Evolutionary conservation across 2,797 vertebrate species (phyloP), one percentile per base, ranked within the genome.

Genomic region (Crenichthys baileyi): DNA sequence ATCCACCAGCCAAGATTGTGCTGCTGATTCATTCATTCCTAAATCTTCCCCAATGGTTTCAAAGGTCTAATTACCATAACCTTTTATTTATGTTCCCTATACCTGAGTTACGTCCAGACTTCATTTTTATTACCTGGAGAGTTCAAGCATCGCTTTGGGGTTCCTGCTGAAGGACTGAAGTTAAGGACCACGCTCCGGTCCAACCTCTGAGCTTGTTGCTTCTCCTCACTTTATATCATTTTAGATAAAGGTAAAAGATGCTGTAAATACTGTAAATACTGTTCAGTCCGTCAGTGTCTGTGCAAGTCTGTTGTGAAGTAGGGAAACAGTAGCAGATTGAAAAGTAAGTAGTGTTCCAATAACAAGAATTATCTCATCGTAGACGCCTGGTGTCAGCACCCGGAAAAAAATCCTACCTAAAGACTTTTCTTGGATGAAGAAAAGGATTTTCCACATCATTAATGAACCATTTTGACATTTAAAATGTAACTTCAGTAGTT

Each of bases 181-280:
- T 67, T 1, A 67, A 75, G 56, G 76, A 44, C 36, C 73, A 20
- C 4, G 29, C 55, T 72, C 44, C 29, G n/a, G 75, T 77, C 78
- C 50, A 29, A 55, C 63, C 39, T 58, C 60, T 0, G 7, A 77
- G 75, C 73, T 76, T 75, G 36, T 74, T 16, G 81, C 86, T 75
- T 83, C 78, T 74, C 77, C 79, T 82, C 65, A 0, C 39, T 72
- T 51, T 39, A 68, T 76, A 75, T 78, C 83, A 78, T 76, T 56
- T 48, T 20, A 44, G 8, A 39, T 83, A 76, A 83, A 83, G 79
- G 1, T 29, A 73, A 9, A 48, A 73, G 11, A 18, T 22, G 29
- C 3, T 92, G 91, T 92, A 89, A 63, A 93, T 92, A 84, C 36
- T 93, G 91, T 94, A 91, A 73, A 92, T 92, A 90, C 16, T 5